Percentiles rank a stretch among this genome's conserved stretches.
Conservation (phyloP, 2,797 vertebrate species). For the Accipiter badius region DNA sequence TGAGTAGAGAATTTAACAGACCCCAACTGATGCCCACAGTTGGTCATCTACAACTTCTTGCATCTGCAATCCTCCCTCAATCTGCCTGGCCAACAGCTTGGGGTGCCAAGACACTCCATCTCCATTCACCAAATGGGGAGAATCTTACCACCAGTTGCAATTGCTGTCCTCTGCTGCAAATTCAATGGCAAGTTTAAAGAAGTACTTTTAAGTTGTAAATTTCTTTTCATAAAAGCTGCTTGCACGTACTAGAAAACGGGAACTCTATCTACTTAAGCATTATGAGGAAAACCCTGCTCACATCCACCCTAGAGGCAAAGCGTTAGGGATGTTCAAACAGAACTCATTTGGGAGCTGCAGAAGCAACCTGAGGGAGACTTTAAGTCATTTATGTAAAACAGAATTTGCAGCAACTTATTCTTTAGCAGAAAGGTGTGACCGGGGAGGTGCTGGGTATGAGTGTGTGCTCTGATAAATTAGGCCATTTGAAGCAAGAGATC, state of each 20-base stretch:
- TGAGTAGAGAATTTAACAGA: neutral
- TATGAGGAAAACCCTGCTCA: neutral
- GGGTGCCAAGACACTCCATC: neutral
- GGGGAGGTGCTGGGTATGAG: neutral
- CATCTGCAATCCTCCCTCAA: neutral
- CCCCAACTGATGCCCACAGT: neutral
- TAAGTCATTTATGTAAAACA: neutral
- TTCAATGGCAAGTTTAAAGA: neutral
- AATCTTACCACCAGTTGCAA: neutral
- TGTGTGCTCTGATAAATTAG: neutral
- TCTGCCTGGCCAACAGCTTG: neutral
- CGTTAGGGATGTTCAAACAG: neutral
- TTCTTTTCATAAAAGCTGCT: neutral
- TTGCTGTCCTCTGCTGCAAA: neutral
- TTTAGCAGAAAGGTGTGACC: neutral
- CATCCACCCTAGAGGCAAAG: neutral
- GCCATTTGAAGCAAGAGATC: neutral
- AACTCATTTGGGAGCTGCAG: neutral
- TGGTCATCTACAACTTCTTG: neutral
- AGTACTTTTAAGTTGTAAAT: neutral
- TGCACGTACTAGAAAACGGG: neutral
- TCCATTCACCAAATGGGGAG: neutral
- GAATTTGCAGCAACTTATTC: neutral
- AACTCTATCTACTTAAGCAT: neutral
- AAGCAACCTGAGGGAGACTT: neutral